These are phyloP conservation scores for Pseudorasbora parva DNA, from an alignment of 2,113 vertebrate species.

Conservation along the genomic window DNA sequence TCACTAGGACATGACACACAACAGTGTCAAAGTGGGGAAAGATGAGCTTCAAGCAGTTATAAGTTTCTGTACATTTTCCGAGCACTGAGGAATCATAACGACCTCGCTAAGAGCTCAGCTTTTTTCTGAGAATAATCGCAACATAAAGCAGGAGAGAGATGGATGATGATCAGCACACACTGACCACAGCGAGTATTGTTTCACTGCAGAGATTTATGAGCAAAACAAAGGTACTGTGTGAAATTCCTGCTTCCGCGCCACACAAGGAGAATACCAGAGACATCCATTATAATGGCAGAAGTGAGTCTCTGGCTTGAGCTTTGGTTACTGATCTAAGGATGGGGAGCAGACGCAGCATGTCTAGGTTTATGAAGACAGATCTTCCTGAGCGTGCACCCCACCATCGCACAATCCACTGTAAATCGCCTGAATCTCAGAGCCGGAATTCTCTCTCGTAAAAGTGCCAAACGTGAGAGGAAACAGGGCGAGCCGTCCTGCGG, in stretches of 20 bases:
- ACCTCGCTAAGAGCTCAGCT: background rate
- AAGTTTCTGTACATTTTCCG: background rate
- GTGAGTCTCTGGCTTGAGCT: slow-evolving; percentile 21
- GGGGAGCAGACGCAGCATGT: slow-evolving; percentile 9
- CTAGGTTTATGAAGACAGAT: slow-evolving; percentile 46
- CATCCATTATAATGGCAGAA: slow-evolving; percentile 31
- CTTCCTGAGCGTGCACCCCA: slow-evolving; percentile 50
- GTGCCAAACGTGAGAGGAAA: slow-evolving; percentile 60
- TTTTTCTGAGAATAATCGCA: background rate
- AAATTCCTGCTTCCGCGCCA: slow-evolving; percentile 61
- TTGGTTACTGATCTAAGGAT: slow-evolving; percentile 7
- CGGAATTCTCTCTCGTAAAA: slow-evolving; percentile 53
- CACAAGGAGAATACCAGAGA: slow-evolving; percentile 61
- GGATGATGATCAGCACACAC: background rate
- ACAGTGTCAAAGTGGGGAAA: slow-evolving; percentile 13
- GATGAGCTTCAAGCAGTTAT: slow-evolving; percentile 3
- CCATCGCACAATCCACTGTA: slow-evolving; percentile 48
- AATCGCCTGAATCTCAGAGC: slow-evolving; percentile 49
- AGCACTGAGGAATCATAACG: slow-evolving; percentile 1
- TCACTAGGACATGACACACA: background rate
- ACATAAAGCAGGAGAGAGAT: slow-evolving; percentile 21
- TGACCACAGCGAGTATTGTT: slow-evolving; percentile 43
- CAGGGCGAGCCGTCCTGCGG: slow-evolving; percentile 37
- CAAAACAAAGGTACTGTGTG: slow-evolving; percentile 52
- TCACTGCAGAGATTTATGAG: slow-evolving; percentile 38